Evolutionary conservation across 2,888 invertebrate genomes (phyloP), one percentile per base, ranked within the genome.

Genomic region (Melieria omissa): DNA sequence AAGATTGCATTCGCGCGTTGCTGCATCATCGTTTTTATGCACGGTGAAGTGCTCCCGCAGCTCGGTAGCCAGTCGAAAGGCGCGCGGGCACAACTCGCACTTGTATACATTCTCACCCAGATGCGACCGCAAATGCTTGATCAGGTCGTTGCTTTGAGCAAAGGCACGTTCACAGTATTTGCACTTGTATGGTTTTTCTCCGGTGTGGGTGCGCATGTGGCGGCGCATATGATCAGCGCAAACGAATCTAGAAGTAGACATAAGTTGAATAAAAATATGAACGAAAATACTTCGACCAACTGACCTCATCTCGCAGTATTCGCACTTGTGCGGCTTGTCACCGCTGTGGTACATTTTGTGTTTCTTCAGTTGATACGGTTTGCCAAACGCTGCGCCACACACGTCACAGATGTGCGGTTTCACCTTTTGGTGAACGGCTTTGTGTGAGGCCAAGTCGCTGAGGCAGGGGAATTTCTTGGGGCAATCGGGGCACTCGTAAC

Each of bases 321-420:
- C 80, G 54, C 80, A 81, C 66, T 80, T 78, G 63, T 78, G 77
- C 10, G 78, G 79, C 46, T 77, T 80, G 64, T 91, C 88, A 0
- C 91, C 91, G 0, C 90, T 89, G 78, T 92, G 92, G 57, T 91
- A 92, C 58, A 91, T 84, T 80, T 89, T 88, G 80, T 92, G 92
- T 66, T 92, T 89, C 80, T 90, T 91, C 49, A 92, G 82, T 1
- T 89, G 89, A 78, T 87, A 88, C 1, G 86, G 86, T 76, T 89
- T 89, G 0, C 89, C 90, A 78, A 90, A 90, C 14, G 88, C 78
- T 74, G 91, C 90, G 9, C 90, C 90, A 76, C 92, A 92, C 68
- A 89, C 88, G 60, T 90, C 90, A 75, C 92, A 92, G 74, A 89
- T 89, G 83, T 90, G 90, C 0, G 92, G 91, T 74, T 91, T 82